Conservation (phyloP, 2,888 invertebrate species). For the Epinotia demarniana region DNA sequence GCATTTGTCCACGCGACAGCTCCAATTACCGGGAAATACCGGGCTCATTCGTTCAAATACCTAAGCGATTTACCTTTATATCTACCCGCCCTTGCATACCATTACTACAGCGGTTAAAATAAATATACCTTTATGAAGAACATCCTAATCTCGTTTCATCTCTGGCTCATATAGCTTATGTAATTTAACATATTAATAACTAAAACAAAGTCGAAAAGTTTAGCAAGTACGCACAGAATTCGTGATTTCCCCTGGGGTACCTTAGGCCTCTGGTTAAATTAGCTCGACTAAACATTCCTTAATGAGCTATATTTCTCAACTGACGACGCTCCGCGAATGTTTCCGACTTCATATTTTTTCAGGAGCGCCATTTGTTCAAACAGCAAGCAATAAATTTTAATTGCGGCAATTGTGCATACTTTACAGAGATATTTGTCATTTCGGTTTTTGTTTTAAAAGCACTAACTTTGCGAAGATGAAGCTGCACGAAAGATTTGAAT, state of each 20-base stretch:
- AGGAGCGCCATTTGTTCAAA: constrained; percentile 41
- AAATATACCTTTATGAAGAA: constrained; percentile 24
- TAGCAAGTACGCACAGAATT: constrained; percentile 66
- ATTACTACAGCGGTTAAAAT: constrained; percentile 32
- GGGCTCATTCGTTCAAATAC: constrained; percentile 70
- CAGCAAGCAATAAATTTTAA: constrained; percentile 42
- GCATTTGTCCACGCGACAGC: constrained; percentile 79
- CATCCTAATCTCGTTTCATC: constrained; percentile 43
- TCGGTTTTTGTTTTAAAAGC: constrained; percentile 13
- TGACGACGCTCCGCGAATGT: constrained; percentile 64
- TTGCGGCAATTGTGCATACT: constrained; percentile 38
- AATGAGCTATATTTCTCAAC: constrained; percentile 76
- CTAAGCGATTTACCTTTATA: constrained; percentile 66
- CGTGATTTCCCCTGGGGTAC: constrained; percentile 76
- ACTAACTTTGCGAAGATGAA: constrained; percentile 12
- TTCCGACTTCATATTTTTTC: constrained; percentile 62
- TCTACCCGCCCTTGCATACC: constrained; percentile 26
- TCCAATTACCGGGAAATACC: constrained; percentile 77
- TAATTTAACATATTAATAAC: constrained; percentile 54
- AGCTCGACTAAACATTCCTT: constrained; percentile 77
- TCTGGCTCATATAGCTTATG: constrained; percentile 49
- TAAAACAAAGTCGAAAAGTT: constrained; percentile 65
- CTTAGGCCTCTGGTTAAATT: constrained; percentile 74
- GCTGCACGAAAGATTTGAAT: neutral
- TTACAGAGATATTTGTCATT: constrained; percentile 31